These are phyloP conservation scores for Egretta garzetta DNA, from an alignment of 2,113 vertebrate genomes.

Conservation along the genomic window DNA sequence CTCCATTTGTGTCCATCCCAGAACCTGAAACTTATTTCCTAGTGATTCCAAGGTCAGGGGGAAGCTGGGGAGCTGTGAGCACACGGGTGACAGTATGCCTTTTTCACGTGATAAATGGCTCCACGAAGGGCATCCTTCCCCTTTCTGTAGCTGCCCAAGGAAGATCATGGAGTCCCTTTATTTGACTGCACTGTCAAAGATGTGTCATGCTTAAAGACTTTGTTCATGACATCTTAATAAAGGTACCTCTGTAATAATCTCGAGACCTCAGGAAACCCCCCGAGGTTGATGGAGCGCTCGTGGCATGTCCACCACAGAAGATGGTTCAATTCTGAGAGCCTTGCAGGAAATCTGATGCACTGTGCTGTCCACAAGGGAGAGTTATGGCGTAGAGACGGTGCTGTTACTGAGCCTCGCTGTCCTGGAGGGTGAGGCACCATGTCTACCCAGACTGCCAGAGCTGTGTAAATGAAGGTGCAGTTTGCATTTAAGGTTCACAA, in stretches of 20 bases:
- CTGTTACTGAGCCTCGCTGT: not conserved
- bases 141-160: not conserved
- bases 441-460: not conserved
- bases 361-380: not conserved
- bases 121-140: not conserved
- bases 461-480: not conserved
- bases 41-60: not conserved
- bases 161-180: too few species aligned
- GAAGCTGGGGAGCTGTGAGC: not conserved
- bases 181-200: not conserved
- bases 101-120: not conserved
- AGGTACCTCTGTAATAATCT: not conserved
- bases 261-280: not conserved
- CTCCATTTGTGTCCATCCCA: not conserved
- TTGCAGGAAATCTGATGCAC: not conserved
- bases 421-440: not conserved
- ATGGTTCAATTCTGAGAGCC: not conserved
- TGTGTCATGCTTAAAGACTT: not conserved
- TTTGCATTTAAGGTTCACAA: not conserved
- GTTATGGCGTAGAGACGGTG: not conserved
- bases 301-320: not conserved
- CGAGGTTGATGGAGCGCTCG: not conserved
- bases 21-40: not conserved
- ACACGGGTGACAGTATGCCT: rapidly evolving
- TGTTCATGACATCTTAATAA: not conserved